A percentile compares a stretch with the other conserved stretches of the same genome.
Evolutionary conservation across 1,140 invertebrate genomes (phyloP).

Genomic region (Lepidurus couesii): DNA sequence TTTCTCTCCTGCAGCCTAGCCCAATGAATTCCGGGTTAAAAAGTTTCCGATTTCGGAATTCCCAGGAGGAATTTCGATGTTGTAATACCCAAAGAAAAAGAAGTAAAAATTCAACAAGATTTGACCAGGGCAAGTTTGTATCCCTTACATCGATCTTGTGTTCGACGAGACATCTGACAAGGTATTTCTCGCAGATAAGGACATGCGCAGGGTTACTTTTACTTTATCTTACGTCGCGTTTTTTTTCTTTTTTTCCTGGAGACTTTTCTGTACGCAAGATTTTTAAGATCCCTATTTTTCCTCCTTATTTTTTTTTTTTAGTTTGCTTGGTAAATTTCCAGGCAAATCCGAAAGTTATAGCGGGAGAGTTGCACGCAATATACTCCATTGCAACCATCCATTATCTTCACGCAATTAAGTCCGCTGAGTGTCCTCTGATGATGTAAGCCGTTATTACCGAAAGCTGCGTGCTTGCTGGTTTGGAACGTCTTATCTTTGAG

Average conservation of each 20-base stretch:
- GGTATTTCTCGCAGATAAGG: conserved; percentile 10
- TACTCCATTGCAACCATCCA: not conserved
- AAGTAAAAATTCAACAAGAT: not conserved
- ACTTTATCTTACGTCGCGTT: no score
- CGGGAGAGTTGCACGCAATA: not conserved
- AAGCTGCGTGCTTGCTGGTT: conserved; percentile 16
- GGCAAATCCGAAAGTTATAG: not conserved
- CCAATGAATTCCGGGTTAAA: not conserved
- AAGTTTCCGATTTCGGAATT: not conserved
- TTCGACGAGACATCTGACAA: conserved; percentile 3
- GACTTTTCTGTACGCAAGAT: not conserved
- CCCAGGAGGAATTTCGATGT: not conserved
- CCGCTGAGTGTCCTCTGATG: conserved; percentile 11
- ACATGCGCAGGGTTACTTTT: not conserved
- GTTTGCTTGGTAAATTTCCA: not conserved
- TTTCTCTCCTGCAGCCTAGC: not conserved
- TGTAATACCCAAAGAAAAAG: not conserved
- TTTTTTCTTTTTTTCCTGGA: no score
- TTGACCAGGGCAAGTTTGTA: not conserved
- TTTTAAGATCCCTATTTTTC: not conserved
- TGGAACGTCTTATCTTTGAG: not conserved
- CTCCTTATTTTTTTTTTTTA: not conserved
- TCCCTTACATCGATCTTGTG: conserved; percentile 14
- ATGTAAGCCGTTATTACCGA: conserved; percentile 9
- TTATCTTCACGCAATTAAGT: conserved; percentile 19